These are phyloP conservation scores for Dascillus cervinus DNA, from an alignment of 2,888 invertebrate genomes.

Conservation along the genomic window DNA sequence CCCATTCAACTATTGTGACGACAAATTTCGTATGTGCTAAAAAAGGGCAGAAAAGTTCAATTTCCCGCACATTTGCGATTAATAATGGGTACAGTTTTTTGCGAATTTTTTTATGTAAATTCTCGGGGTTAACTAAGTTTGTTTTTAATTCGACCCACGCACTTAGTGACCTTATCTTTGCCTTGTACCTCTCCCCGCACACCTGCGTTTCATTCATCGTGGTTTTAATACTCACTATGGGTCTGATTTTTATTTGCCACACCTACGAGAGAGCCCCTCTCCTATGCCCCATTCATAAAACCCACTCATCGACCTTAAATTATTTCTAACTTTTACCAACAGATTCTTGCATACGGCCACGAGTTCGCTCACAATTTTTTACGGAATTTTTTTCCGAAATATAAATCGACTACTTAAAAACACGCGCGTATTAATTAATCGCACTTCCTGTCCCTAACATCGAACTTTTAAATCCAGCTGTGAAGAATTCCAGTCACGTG, in stretches of 20 bases:
- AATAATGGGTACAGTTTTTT: too few species aligned
- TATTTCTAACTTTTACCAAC: constrained; percentile 24
- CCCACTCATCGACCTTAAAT: constrained; percentile 26
- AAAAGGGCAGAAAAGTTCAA: too few species aligned
- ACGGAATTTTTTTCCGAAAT: too few species aligned
- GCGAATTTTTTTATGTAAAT: too few species aligned
- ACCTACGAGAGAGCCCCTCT: constrained; percentile 20
- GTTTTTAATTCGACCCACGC: constrained; percentile 18
- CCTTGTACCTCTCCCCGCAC: constrained; percentile 16
- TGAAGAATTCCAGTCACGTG: too few species aligned
- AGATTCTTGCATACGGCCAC: constrained; percentile 9
- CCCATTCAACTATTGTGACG: too few species aligned
- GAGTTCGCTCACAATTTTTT: constrained; percentile 13
- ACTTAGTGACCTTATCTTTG: constrained; percentile 19
- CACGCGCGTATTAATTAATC: constrained; percentile 8
- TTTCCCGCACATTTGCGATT: too few species aligned
- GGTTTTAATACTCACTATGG: constrained; percentile 14
- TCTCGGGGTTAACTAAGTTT: constrained; percentile 15
- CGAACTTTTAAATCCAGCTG: too few species aligned
- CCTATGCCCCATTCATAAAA: constrained; percentile 25
- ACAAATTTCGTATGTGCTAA: too few species aligned
- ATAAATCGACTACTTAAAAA: constrained; percentile 4
- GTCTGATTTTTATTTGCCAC: constrained; percentile 21
- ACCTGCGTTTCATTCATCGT: constrained; percentile 19
- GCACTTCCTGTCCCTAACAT: constrained; percentile 11